A percentile compares a stretch with the other conserved stretches of the same genome.
Conservation (phyloP, 2,797 vertebrate genomes). For the Aratinga solstitialis region DNA sequence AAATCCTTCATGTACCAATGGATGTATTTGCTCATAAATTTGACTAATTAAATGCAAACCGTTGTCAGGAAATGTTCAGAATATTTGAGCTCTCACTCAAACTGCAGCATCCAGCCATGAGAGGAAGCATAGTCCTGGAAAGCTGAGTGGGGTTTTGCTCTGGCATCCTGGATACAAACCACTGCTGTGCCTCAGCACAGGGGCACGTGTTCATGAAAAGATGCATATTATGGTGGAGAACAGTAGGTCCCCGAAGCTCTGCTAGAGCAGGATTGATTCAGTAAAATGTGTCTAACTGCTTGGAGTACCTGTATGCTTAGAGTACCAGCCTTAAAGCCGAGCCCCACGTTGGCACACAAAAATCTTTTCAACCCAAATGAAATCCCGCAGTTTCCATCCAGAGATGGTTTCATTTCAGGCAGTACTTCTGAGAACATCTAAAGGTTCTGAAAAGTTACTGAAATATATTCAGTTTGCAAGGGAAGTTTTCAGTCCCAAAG, state of each 20-base stretch:
- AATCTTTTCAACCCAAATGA: background rate
- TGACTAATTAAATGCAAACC: background rate
- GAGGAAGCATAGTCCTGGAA: background rate
- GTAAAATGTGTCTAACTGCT: background rate
- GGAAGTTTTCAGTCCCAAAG: background rate
- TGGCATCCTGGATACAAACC: background rate
- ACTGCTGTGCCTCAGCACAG: background rate
- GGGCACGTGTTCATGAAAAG: accelerated
- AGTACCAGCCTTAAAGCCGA: background rate
- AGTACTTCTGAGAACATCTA: background rate
- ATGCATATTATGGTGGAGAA: background rate
- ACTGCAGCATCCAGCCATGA: background rate
- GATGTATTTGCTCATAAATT: background rate
- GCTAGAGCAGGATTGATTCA: background rate
- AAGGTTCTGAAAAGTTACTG: background rate
- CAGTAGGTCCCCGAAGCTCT: background rate
- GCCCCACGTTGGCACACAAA: background rate
- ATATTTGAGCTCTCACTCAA: background rate
- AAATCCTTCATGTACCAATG: background rate
- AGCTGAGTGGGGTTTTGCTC: background rate
- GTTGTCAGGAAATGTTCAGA: background rate
- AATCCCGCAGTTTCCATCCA: background rate
- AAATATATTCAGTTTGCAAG: background rate
- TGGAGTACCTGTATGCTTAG: background rate
- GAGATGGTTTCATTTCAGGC: background rate